Conservation (phyloP, 1,140 invertebrate species). For the Nebria ingens region DNA sequence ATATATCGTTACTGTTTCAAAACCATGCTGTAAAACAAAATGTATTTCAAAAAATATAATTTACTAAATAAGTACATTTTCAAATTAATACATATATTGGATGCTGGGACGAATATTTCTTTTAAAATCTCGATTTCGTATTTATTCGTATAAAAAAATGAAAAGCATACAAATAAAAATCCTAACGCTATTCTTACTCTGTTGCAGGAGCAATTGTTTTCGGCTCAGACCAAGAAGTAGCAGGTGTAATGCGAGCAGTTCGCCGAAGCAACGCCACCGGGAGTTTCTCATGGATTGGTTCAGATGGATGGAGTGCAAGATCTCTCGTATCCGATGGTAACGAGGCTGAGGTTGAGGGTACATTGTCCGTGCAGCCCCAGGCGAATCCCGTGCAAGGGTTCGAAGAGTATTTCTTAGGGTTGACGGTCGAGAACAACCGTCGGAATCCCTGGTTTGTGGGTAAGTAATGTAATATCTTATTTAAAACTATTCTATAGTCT, state of each 20-base stretch:
- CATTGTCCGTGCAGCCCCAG: slow-evolving; percentile 81
- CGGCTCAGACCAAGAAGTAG: slow-evolving; percentile 92
- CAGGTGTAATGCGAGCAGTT: slow-evolving; percentile 85
- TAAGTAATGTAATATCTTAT: no score
- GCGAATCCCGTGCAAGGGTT: slow-evolving; percentile 80
- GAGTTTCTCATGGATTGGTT: slow-evolving; percentile 88
- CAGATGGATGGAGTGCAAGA: slow-evolving; percentile 84
- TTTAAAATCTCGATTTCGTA: no score
- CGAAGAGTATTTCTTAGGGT: slow-evolving; percentile 74
- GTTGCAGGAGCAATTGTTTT: slow-evolving; percentile 85
- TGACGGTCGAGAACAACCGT: slow-evolving; percentile 77
- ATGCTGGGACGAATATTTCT: no score
- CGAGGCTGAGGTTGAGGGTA: slow-evolving; percentile 82
- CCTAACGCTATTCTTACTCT: no score
- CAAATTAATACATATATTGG: no score
- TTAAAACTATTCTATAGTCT: no score
- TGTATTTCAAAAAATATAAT: no score
- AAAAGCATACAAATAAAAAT: no score
- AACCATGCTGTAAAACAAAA: no score
- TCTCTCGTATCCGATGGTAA: slow-evolving; percentile 81
- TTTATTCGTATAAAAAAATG: no score
- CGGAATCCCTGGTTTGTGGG: slow-evolving; percentile 91
- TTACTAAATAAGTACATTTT: no score
- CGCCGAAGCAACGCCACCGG: slow-evolving; percentile 77
- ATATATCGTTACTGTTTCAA: no score